Conservation (phyloP, 2,797 vertebrate genomes). For the Fratercula arctica region DNA sequence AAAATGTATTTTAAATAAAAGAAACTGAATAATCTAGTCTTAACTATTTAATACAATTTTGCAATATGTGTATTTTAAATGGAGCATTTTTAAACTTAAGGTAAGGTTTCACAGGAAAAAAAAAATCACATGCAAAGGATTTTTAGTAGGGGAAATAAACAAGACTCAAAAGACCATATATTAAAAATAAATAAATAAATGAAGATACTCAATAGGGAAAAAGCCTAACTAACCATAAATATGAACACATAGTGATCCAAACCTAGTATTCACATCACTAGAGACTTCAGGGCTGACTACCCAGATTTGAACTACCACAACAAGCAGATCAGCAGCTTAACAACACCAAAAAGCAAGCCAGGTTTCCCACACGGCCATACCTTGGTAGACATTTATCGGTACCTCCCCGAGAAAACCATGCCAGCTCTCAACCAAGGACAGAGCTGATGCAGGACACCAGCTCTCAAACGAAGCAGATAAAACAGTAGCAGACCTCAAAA, state of each 20-base stretch:
- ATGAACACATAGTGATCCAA: background rate
- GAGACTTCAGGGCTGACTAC: background rate
- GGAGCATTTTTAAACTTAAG: conserved; percentile 26
- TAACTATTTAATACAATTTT: background rate
- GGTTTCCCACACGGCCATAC: background rate
- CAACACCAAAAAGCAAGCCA: background rate
- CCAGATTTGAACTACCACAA: background rate
- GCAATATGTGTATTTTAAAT: background rate
- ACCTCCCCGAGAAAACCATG: background rate
- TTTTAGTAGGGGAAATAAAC: background rate
- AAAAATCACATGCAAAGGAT: background rate
- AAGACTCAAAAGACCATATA: background rate
- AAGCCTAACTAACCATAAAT: background rate
- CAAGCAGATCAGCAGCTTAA: background rate
- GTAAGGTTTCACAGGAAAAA: background rate
- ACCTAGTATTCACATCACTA: background rate
- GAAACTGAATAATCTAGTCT: background rate
- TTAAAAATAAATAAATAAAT: background rate
- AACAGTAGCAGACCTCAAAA: background rate
- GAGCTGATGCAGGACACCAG: background rate
- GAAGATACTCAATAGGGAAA: background rate
- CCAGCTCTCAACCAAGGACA: background rate
- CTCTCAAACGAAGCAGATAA: background rate
- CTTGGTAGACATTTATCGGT: background rate
- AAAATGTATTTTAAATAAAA: conserved; percentile 23